These are phyloP conservation scores for Coptodon rendalli DNA, from an alignment of 2,113 vertebrate genomes.

Conservation along the genomic window DNA sequence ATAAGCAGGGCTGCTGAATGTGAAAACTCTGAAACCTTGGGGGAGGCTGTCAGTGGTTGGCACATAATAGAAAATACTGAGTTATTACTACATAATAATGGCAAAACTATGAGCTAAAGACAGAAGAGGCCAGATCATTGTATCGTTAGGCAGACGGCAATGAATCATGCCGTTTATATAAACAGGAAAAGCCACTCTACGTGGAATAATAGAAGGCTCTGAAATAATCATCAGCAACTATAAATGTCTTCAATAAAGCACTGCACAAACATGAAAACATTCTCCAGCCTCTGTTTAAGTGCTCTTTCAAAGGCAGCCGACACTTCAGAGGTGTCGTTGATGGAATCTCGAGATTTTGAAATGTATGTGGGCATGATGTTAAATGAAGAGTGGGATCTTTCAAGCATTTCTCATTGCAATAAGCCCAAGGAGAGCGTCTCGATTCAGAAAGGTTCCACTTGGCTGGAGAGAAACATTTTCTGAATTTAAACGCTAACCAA, in stretches of 20 bases:
- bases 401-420: conserved; percentile 60
- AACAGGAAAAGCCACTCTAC: neutral
- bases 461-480: conserved; percentile 64
- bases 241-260: conserved; percentile 23
- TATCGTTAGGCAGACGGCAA: neutral
- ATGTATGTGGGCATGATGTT: conserved; percentile 27
- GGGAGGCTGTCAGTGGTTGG: neutral
- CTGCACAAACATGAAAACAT: conserved; percentile 15
- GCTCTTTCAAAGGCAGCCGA: conserved; percentile 15
- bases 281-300: conserved; percentile 9
- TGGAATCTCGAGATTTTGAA: conserved; percentile 38
- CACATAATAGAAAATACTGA: neutral
- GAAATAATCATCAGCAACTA: conserved; percentile 14
- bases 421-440: conserved; percentile 38
- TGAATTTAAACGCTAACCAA: conserved; percentile 64
- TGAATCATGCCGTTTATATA: neutral
- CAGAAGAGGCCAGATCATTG: neutral
- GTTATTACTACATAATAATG: conserved; percentile 7
- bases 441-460: conserved; percentile 58
- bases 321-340: conserved; percentile 27
- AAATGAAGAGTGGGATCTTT: conserved; percentile 50
- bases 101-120: neutral
- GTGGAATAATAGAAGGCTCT: conserved; percentile 1
- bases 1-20: conserved; percentile 6
- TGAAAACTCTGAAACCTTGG: conserved; percentile 20